Conservation (phyloP, 2,113 vertebrate genomes). For the Sigmodon hispidus region DNA sequence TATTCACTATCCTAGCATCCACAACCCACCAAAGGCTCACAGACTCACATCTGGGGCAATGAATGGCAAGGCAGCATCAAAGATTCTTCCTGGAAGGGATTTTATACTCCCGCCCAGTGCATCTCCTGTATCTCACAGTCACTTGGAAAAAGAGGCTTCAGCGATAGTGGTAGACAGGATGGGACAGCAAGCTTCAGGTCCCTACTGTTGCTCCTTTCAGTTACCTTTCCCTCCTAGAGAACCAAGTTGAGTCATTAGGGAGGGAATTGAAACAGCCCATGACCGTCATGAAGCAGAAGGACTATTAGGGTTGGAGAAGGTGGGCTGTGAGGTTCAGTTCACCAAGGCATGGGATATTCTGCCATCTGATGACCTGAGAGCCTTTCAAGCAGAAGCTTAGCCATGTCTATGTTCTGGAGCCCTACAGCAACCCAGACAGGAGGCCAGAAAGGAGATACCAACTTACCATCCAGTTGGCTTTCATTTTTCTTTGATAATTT, state of each 20-base stretch:
- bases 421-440: constrained; percentile 51
- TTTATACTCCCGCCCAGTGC: constrained; percentile 38
- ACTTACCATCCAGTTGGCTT: constrained; percentile 83
- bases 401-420: constrained; percentile 64
- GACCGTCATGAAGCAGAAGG: constrained; percentile 66
- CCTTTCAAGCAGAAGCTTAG: constrained; percentile 71
- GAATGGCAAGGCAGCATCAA: constrained; percentile 80
- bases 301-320: constrained; percentile 52
- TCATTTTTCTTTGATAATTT: constrained; percentile 84
- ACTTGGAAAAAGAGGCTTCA: not conserved
- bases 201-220: not conserved
- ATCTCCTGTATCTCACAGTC: not conserved
- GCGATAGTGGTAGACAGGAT: not conserved
- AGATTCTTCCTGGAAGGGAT: constrained; percentile 75
- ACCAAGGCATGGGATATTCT: constrained; percentile 73
- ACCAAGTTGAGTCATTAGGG: constrained; percentile 75
- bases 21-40: constrained; percentile 78
- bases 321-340: constrained; percentile 70
- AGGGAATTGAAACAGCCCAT: constrained; percentile 69
- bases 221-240: constrained; percentile 63
- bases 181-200: not conserved
- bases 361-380: constrained; percentile 79
- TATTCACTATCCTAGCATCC: constrained; percentile 72
- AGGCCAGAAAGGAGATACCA: constrained; percentile 72
- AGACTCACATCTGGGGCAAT: constrained; percentile 73